A percentile compares a stretch with the other conserved stretches of the same genome.
These are phyloP conservation scores for Catharus bicknelli DNA, from an alignment of 2,113 vertebrate species.

Conservation along the genomic window DNA sequence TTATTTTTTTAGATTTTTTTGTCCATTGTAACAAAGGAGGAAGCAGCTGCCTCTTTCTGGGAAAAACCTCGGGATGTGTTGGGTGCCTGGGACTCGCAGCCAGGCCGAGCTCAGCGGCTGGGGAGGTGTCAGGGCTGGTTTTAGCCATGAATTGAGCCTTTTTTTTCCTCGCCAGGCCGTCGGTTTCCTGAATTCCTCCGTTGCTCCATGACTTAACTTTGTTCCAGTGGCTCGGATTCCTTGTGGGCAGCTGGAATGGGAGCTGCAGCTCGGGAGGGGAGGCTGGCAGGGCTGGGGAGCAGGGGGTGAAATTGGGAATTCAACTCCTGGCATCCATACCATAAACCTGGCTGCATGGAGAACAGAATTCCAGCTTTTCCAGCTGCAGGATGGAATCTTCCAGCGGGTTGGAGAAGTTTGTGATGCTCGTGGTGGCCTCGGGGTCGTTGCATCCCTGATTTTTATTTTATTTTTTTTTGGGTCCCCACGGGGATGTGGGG, in stretches of 20 bases:
- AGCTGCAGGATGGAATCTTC: not conserved
- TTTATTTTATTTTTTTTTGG: not conserved
- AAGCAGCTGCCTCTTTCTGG: conserved; percentile 14
- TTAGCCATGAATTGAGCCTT: not conserved
- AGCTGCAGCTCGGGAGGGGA: not conserved
- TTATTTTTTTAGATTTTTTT: not conserved
- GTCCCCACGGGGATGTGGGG: not conserved
- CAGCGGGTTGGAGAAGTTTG: not conserved
- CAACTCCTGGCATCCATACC: not conserved
- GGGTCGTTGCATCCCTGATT: not conserved
- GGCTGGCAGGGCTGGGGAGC: not conserved
- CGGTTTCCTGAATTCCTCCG: not conserved
- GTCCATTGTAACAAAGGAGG: not conserved
- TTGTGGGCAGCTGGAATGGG: not conserved
- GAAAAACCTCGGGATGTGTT: not conserved
- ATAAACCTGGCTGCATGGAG: not conserved
- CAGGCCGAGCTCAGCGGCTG: not conserved
- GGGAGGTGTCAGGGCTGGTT: not conserved
- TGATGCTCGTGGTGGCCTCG: not conserved
- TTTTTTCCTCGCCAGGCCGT: not conserved
- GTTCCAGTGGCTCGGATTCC: not conserved
- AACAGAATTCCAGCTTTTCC: not conserved
- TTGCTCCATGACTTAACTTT: not conserved
- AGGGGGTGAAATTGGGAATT: not conserved
- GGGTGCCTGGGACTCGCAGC: not conserved